These are phyloP conservation scores for Catocala sponsa DNA, from an alignment of 2,888 invertebrate genomes.

Conservation along the genomic window DNA sequence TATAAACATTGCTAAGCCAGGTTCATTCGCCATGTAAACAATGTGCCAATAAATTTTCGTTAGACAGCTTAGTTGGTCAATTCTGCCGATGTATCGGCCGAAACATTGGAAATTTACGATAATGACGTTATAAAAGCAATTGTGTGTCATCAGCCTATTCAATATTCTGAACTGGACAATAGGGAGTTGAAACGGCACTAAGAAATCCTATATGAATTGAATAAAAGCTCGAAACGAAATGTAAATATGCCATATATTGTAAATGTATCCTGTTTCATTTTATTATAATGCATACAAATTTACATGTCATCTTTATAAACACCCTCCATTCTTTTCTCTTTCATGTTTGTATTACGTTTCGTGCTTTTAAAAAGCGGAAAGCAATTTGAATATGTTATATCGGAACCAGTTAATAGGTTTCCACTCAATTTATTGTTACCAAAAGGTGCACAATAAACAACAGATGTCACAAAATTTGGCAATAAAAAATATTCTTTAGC, in stretches of 20 bases:
- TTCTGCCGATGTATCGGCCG: conserved; percentile 39
- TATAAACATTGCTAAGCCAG: conserved; percentile 44
- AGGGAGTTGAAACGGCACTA: conserved; percentile 35
- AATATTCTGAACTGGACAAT: conserved; percentile 43
- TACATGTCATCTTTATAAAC: conserved; percentile 7
- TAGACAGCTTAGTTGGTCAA: conserved; percentile 53
- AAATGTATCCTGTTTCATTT: background rate
- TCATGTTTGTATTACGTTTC: conserved; percentile 5
- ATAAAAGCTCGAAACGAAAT: background rate
- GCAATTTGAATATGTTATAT: conserved; percentile 18
- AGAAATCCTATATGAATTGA: conserved; percentile 9
- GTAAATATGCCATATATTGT: background rate
- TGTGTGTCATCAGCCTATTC: conserved; percentile 46
- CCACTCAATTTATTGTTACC: conserved; percentile 28
- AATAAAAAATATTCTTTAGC: conserved; percentile 35
- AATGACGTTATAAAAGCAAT: conserved; percentile 51
- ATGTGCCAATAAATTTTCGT: conserved; percentile 50
- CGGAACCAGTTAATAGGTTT: conserved; percentile 17
- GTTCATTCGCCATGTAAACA: conserved; percentile 52
- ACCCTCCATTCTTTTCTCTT: background rate
- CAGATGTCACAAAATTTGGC: conserved; percentile 34
- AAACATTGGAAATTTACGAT: conserved; percentile 51
- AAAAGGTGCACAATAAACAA: conserved; percentile 42
- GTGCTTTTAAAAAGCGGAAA: conserved; percentile 9
- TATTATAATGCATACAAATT: conserved; percentile 2